A percentile compares a stretch with the other conserved stretches of the same genome.
Conservation (phyloP, 2,797 vertebrate species). For the Podarcis lilfordi region DNA sequence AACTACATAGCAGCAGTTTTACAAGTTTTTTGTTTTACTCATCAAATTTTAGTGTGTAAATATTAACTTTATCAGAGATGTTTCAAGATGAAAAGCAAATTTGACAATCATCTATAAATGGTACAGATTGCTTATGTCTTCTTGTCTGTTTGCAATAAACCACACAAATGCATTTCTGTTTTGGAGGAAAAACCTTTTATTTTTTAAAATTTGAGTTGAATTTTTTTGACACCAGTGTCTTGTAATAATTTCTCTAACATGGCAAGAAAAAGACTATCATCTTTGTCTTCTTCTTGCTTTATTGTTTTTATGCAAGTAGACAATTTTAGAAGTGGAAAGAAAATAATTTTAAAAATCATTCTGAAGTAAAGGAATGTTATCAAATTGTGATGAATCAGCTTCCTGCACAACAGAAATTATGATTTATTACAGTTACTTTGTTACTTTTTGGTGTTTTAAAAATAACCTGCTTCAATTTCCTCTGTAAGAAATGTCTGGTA, state of each 20-base stretch:
- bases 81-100: slow-evolving; percentile 20
- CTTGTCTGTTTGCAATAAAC: slow-evolving; percentile 18
- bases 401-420: not conserved
- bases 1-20: slow-evolving; percentile 3
- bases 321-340: slow-evolving; percentile 29
- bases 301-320: slow-evolving; percentile 23
- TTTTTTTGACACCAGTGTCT: slow-evolving; percentile 25
- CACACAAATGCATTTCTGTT: slow-evolving; percentile 18
- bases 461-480: not conserved
- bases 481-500: not conserved
- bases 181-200: slow-evolving; percentile 42
- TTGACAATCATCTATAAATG: slow-evolving; percentile 1
- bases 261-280: not conserved
- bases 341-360: slow-evolving; percentile 4
- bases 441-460: not conserved
- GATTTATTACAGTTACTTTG: slow-evolving; percentile 1
- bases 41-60: slow-evolving; percentile 4
- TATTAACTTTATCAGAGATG: slow-evolving; percentile 13
- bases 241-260: slow-evolving; percentile 38
- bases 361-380: slow-evolving; percentile 2
- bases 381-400: not conserved
- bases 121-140: slow-evolving; percentile 19
- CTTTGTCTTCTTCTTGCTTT: slow-evolving; percentile 23
- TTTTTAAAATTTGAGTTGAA: not conserved
- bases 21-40: slow-evolving; percentile 25